A percentile compares a stretch with the other conserved stretches of the same genome.
phyloP scores from a whole-genome alignment of 2,797 vertebrate species.

The Oryzias dopingdopingensis region DNA sequence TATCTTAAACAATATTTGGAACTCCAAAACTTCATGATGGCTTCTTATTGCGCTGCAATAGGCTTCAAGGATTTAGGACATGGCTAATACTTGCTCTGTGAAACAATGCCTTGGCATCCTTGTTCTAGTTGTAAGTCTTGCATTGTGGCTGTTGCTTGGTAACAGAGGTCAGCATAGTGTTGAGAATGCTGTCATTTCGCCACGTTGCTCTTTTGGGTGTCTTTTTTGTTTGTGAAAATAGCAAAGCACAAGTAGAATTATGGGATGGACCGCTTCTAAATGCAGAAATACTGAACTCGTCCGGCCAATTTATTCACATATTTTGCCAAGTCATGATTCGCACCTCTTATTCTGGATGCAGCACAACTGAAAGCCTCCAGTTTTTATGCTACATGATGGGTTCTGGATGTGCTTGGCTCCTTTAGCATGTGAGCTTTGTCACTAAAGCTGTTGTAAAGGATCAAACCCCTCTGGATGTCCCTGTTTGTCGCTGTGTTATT shows the following conservation, averaged over 20 bases:
- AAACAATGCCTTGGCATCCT: slow-evolving; percentile 41
- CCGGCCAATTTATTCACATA: slow-evolving; percentile 28
- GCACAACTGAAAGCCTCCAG: slow-evolving; percentile 27
- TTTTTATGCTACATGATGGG: slow-evolving; percentile 18
- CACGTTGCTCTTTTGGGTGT: slow-evolving; percentile 35
- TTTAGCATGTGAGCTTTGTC: slow-evolving; percentile 20
- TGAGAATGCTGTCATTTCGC: slow-evolving; percentile 25
- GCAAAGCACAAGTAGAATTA: slow-evolving; percentile 9
- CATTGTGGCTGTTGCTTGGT: slow-evolving; percentile 51
- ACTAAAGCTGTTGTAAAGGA: slow-evolving; percentile 4
- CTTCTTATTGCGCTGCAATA: not conserved
- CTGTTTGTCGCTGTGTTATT: not conserved
- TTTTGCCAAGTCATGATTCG: slow-evolving; percentile 48
- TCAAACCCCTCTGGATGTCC: slow-evolving; percentile 1
- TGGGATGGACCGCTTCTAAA: not conserved
- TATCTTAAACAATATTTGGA: not conserved
- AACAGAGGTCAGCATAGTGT: slow-evolving; percentile 35
- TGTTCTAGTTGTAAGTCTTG: slow-evolving; percentile 22
- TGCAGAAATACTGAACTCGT: slow-evolving; percentile 8
- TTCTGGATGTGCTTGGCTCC: slow-evolving; percentile 11
- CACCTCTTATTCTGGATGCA: slow-evolving; percentile 20
- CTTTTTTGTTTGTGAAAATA: not conserved
- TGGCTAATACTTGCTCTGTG: slow-evolving; percentile 8
- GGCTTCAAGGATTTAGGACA: slow-evolving; percentile 2
- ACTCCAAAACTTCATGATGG: too few relatives aligned